Conservation (phyloP, 2,113 vertebrate species). For the Tachycineta bicolor region DNA sequence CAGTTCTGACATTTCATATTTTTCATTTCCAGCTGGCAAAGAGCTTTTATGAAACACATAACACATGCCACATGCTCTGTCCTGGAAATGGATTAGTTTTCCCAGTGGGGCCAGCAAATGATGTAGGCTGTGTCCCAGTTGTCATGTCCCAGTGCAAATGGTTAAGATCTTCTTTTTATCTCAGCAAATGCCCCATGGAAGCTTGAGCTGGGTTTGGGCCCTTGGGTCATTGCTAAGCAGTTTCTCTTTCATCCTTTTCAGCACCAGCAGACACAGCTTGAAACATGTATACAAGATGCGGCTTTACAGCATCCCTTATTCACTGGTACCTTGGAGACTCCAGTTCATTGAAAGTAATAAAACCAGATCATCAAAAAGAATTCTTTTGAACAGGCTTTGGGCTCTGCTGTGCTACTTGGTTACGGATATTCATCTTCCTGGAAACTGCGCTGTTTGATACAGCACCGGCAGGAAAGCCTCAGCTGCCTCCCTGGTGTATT, state of each 20-base stretch:
- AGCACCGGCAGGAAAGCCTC: conserved; percentile 56
- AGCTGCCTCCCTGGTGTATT: conserved; percentile 60
- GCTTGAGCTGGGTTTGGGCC: conserved; percentile 44
- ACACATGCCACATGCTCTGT: background rate
- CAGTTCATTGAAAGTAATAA: conserved; percentile 74
- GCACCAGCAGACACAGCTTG: conserved; percentile 58
- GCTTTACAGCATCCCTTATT: conserved; percentile 71
- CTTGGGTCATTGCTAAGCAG: conserved; percentile 68
- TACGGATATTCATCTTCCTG: conserved; percentile 70
- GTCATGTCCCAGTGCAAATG: conserved; percentile 63
- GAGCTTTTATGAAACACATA: conserved; percentile 46
- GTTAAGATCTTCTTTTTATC: conserved; percentile 68
- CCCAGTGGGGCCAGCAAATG: conserved; percentile 31
- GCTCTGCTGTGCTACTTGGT: conserved; percentile 70
- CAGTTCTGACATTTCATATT: background rate
- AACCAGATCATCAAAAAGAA: conserved; percentile 71
- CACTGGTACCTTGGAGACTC: conserved; percentile 70
- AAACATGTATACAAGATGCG: conserved; percentile 67
- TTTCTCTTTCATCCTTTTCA: conserved; percentile 67
- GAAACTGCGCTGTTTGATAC: conserved; percentile 61
- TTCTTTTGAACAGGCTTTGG: conserved; percentile 71
- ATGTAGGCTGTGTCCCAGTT: conserved; percentile 31
- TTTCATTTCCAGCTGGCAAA: conserved; percentile 8
- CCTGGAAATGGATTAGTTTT: conserved; percentile 43
- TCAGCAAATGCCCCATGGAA: conserved; percentile 57